Percentiles rank a stretch among this genome's conserved stretches.
Conservation (phyloP, 2,113 vertebrate species). For the Callionymus lyra region DNA sequence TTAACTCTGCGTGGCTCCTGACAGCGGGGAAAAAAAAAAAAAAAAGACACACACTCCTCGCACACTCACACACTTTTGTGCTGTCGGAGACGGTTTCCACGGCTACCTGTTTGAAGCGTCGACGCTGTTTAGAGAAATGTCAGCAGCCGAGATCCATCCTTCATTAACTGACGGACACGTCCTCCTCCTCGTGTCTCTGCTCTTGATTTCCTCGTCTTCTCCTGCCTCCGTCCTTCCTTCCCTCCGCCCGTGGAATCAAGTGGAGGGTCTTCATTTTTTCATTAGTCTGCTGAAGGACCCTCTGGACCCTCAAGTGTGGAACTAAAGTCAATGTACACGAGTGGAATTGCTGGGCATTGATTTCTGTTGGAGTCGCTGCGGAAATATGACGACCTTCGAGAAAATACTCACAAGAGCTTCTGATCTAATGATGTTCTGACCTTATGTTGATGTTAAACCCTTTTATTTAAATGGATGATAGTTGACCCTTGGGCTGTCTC, state of each 20-base stretch:
- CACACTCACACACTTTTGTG: slow-evolving; percentile 7
- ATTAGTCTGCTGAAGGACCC: slow-evolving; percentile 18
- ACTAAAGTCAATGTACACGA: slow-evolving; percentile 6
- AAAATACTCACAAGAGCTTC: no score
- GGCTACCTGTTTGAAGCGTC: slow-evolving; percentile 50
- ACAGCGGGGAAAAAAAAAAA: slow-evolving; percentile 64
- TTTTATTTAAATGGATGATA: no score
- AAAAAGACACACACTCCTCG: slow-evolving; percentile 49
- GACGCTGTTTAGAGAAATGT: slow-evolving; percentile 42
- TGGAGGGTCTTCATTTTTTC: slow-evolving; percentile 31
- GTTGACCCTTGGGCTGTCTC: no score
- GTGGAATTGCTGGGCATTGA: not conserved
- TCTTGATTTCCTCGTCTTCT: slow-evolving; percentile 10
- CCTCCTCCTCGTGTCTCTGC: slow-evolving; percentile 25
- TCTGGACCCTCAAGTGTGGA: slow-evolving; percentile 26
- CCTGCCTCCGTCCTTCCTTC: slow-evolving; percentile 4
- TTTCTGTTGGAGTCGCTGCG: no score
- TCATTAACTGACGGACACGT: slow-evolving; percentile 44
- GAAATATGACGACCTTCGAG: no score
- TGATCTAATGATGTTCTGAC: no score
- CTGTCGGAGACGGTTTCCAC: slow-evolving; percentile 41
- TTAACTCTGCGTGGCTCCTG: slow-evolving; percentile 58
- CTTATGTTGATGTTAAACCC: no score
- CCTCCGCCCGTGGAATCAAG: slow-evolving; percentile 36
- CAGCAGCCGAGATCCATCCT: slow-evolving; percentile 42